phyloP scores from a whole-genome alignment of 2,797 vertebrate species.

The Ctenopoma kingsleyae region DNA sequence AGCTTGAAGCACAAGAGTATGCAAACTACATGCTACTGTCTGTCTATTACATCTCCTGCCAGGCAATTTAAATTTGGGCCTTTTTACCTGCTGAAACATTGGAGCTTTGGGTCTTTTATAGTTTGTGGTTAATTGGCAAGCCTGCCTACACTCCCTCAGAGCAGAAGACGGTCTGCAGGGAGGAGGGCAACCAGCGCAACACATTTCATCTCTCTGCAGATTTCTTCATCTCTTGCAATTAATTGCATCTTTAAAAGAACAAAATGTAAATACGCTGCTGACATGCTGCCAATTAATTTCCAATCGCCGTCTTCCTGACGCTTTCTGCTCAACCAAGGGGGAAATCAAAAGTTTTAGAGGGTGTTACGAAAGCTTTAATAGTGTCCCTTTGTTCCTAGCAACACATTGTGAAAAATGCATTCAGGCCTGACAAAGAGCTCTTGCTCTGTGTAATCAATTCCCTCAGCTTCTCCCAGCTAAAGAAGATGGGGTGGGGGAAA shows the following conservation, averaged over 20 bases:
- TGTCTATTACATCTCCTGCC: conserved; percentile 57
- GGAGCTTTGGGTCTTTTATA: conserved; percentile 62
- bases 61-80: conserved; percentile 63
- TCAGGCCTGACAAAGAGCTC: conserved; percentile 69
- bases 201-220: conserved; percentile 69
- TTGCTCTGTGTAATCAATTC: conserved; percentile 71
- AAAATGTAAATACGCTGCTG: conserved; percentile 77
- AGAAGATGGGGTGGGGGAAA: conserved; percentile 38
- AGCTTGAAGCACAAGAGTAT: conserved; percentile 56
- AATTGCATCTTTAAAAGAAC: conserved; percentile 81
- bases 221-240: conserved; percentile 78
- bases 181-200: conserved; percentile 49
- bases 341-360: conserved; percentile 77
- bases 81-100: conserved; percentile 72
- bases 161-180: conserved; percentile 65
- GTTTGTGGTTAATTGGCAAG: conserved; percentile 77
- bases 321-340: conserved; percentile 68
- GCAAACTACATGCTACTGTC: conserved; percentile 48
- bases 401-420: conserved; percentile 70
- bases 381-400: conserved; percentile 74
- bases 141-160: conserved; percentile 64
- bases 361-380: conserved; percentile 70
- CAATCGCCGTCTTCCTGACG: conserved; percentile 54
- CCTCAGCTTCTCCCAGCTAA: conserved; percentile 52
- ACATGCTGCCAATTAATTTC: conserved; percentile 82